These are phyloP conservation scores for Esox niger DNA, from an alignment of 2,113 vertebrate genomes.

Conservation along the genomic window DNA sequence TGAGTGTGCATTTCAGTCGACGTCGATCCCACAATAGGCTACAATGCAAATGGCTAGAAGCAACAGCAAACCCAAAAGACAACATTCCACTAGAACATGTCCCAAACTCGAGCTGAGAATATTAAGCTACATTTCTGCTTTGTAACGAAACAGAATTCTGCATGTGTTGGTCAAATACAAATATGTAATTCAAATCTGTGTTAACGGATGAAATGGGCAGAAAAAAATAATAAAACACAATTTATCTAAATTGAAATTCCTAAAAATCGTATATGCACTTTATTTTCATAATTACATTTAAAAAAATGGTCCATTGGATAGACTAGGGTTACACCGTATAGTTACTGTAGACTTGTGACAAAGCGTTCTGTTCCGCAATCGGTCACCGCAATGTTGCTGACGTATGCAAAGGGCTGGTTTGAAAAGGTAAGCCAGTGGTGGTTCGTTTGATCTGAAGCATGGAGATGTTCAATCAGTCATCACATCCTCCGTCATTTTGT, in stretches of 20 bases:
- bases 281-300: too few relatives aligned
- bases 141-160: too few relatives aligned
- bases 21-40: neutral
- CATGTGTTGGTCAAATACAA: too few relatives aligned
- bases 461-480: neutral
- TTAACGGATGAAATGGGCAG: too few relatives aligned
- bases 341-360: too few relatives aligned
- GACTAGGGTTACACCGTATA: too few relatives aligned
- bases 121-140: too few relatives aligned
- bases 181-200: too few relatives aligned
- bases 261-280: too few relatives aligned
- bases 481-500: neutral
- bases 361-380: neutral
- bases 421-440: neutral
- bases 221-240: too few relatives aligned
- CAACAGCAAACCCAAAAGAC: neutral
- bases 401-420: conserved; percentile 3
- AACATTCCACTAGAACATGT: neutral
- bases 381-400: conserved; percentile 19
- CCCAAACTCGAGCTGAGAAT: neutral
- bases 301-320: neutral
- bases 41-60: neutral
- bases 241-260: too few relatives aligned
- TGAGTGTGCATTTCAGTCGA: neutral
- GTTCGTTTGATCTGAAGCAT: neutral